Evolutionary conservation across 2,888 invertebrate species (phyloP).

Genomic region (Zygothrica quintamaculata): DNA sequence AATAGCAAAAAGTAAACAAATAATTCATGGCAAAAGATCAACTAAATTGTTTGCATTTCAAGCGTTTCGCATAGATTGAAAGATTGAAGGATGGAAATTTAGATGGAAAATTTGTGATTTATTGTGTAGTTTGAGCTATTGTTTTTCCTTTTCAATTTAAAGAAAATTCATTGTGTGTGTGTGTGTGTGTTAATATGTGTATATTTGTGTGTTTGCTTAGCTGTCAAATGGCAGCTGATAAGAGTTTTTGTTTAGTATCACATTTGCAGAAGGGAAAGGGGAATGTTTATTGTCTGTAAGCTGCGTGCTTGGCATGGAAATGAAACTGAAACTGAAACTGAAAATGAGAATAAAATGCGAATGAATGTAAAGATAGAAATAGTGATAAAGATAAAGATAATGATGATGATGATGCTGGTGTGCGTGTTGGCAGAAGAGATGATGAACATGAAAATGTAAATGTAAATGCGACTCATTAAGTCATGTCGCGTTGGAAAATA

Average conservation of each 20-base stretch:
- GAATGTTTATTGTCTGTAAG: conserved; percentile 49
- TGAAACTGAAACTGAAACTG: conserved; percentile 24
- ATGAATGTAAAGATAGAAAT: conserved; percentile 32
- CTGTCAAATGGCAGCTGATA: conserved; percentile 36
- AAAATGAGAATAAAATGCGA: conserved; percentile 38
- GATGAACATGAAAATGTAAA: conserved; percentile 39
- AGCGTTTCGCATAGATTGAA: background rate
- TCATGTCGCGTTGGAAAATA: conserved; percentile 62
- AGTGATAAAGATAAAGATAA: conserved; percentile 37
- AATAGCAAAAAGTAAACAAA: conserved; percentile 38
- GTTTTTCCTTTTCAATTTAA: background rate
- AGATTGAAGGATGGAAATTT: conserved; percentile 14
- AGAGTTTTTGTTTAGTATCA: conserved; percentile 37
- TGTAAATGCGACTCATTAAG: conserved; percentile 69
- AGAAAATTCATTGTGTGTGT: no score
- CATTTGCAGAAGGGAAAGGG: conserved; percentile 23
- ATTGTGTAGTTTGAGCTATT: no score
- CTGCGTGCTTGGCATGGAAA: conserved; percentile 61
- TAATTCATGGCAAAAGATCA: conserved; percentile 37
- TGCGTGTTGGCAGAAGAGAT: no score
- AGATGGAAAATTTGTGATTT: no score
- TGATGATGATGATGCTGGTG: no score
- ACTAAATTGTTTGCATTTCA: conserved; percentile 49
- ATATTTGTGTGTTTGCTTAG: conserved; percentile 27
- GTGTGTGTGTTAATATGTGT: no score